A percentile compares a stretch with the other conserved stretches of the same genome.
phyloP scores from a whole-genome alignment of 2,113 vertebrate species.

The Protobothrops flavoviridis region DNA sequence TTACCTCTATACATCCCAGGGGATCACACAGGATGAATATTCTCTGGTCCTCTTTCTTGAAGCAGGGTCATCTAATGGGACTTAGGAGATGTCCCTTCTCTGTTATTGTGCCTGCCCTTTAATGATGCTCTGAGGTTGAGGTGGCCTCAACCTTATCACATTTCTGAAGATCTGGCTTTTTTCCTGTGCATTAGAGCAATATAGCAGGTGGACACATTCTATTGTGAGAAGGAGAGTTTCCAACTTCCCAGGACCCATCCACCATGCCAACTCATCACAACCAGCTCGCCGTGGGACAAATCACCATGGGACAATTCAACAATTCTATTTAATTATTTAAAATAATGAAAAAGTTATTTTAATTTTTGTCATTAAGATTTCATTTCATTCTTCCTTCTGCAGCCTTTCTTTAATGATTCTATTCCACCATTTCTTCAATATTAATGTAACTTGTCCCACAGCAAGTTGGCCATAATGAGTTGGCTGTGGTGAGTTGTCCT shows the following conservation, averaged over 20 bases:
- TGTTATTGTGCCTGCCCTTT: neutral
- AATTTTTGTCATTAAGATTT: neutral
- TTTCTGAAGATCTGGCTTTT: neutral
- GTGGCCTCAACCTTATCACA: neutral
- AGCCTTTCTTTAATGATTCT: neutral
- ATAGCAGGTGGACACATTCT: neutral
- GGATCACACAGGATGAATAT: no score
- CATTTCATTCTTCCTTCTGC: neutral
- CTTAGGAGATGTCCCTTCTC: neutral
- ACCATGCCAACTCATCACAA: neutral
- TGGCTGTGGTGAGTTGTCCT: neutral
- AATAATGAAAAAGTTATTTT: neutral
- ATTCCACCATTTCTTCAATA: neutral
- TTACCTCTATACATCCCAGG: neutral
- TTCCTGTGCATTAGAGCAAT: neutral
- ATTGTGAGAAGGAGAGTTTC: neutral
- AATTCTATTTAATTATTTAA: neutral
- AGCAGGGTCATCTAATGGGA: neutral
- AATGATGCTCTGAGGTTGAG: neutral
- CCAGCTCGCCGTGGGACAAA: neutral
- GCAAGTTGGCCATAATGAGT: neutral
- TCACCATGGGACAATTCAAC: neutral
- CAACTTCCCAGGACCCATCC: neutral
- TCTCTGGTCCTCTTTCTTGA: neutral
- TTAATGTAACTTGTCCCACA: neutral